These are phyloP conservation scores for Cettia cetti DNA, from an alignment of 2,113 vertebrate species.

Conservation along the genomic window DNA sequence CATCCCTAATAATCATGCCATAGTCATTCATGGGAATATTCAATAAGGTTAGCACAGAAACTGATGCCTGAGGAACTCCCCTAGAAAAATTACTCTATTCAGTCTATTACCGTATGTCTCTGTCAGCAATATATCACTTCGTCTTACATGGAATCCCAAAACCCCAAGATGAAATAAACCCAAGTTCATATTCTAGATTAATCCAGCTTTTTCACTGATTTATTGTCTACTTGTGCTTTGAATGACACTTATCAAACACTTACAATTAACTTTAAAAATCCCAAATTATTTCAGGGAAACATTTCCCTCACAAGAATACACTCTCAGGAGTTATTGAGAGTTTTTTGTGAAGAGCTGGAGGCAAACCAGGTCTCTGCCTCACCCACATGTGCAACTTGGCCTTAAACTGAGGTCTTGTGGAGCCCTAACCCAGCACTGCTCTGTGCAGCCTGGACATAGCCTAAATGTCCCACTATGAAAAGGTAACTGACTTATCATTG, in stretches of 20 bases:
- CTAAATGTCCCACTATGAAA: neutral
- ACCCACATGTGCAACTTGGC: accelerated
- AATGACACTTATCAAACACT: neutral
- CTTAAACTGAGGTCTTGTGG: accelerated
- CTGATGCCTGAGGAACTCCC: neutral
- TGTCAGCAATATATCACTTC: neutral
- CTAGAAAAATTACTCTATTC: neutral
- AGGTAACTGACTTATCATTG: neutral
- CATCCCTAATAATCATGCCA: neutral
- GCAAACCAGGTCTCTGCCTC: neutral
- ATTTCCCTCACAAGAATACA: neutral
- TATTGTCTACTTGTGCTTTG: neutral
- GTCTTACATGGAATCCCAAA: neutral
- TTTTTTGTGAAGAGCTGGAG: neutral
- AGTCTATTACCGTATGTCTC: neutral
- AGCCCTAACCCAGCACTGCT: neutral
- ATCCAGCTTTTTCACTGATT: neutral
- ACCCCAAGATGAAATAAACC: neutral
- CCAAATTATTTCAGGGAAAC: neutral
- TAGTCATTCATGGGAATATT: neutral
- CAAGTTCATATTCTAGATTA: neutral
- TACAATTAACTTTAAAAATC: neutral
- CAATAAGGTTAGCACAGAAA: neutral
- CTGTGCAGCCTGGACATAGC: too few relatives aligned
- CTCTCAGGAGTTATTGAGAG: neutral